A percentile compares a stretch with the other conserved stretches of the same genome.
phyloP scores from a whole-genome alignment of 2,797 vertebrate genomes.

The Galaxias olidus region DNA sequence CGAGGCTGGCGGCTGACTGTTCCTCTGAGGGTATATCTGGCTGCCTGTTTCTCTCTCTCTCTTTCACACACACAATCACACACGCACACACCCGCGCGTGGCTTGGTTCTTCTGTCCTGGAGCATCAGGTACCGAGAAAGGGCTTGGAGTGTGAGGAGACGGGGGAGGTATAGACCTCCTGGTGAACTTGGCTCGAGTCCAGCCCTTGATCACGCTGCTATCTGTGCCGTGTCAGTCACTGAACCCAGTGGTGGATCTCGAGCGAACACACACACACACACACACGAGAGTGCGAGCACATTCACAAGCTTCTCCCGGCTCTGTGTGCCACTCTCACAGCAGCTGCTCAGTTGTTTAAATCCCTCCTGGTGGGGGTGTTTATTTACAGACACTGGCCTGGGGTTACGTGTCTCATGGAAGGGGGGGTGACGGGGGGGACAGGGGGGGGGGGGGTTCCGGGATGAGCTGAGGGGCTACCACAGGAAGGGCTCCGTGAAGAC shows the following conservation, averaged over 20 bases:
- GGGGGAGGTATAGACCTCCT: slow-evolving; percentile 60
- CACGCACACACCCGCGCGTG: slow-evolving; percentile 43
- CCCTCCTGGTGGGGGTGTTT: slow-evolving; percentile 23
- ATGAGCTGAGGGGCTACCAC: neutral
- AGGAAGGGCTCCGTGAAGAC: slow-evolving; percentile 22
- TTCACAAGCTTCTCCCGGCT: slow-evolving; percentile 49
- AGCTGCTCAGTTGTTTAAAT: slow-evolving; percentile 78
- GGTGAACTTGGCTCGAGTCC: slow-evolving; percentile 85
- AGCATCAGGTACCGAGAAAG: slow-evolving; percentile 47
- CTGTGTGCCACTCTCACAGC: slow-evolving; percentile 81
- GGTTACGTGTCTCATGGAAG: neutral
- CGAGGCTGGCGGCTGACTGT: no score
- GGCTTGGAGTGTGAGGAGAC: slow-evolving; percentile 16
- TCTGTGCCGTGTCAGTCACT: slow-evolving; percentile 88
- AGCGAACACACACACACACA: slow-evolving; percentile 33
- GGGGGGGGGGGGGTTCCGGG: neutral
- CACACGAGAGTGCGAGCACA: neutral
- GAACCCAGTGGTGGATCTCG: slow-evolving; percentile 63
- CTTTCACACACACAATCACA: slow-evolving; percentile 16
- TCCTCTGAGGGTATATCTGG: slow-evolving; percentile 6
- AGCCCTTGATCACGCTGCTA: slow-evolving; percentile 82
- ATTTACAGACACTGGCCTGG: slow-evolving; percentile 17
- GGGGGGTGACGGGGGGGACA: neutral
- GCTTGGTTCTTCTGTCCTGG: slow-evolving; percentile 50
- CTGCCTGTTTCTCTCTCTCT: slow-evolving; percentile 1